Conservation (phyloP, 1,140 invertebrate species). For the Brachionus plicatilis region DNA sequence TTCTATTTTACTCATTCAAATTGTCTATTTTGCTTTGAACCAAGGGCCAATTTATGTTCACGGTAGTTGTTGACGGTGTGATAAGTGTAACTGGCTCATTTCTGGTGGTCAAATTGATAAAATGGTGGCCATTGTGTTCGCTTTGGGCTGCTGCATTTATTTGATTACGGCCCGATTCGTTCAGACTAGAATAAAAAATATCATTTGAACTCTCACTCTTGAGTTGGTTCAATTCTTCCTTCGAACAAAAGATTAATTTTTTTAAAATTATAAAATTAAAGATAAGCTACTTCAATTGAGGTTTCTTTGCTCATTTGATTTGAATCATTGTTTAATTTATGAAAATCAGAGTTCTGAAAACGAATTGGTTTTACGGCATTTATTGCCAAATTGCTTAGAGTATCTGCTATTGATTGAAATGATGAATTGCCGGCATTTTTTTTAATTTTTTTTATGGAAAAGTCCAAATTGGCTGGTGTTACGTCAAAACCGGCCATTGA, state of each 20-base stretch:
- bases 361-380: conserved; percentile 8
- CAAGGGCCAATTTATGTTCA: conserved; percentile 29
- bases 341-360: conserved; percentile 10
- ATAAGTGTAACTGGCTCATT: neutral
- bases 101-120: neutral
- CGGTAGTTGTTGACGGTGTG: neutral
- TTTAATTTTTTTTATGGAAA: neutral
- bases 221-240: conserved; percentile 7
- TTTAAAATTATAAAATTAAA: neutral
- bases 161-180: neutral
- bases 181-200: neutral
- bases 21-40: conserved; percentile 33
- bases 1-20: conserved; percentile 20
- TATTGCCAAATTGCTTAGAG: conserved; percentile 14
- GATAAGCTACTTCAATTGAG: neutral
- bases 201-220: conserved; percentile 9
- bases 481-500: conserved; percentile 35
- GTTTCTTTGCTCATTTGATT: conserved; percentile 26
- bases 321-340: neutral
- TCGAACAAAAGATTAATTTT: neutral
- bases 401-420: conserved; percentile 22
- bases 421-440: conserved; percentile 20
- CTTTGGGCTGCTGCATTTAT: neutral
- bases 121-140: neutral
- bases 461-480: conserved; percentile 32